A percentile compares a stretch with the other conserved stretches of the same genome.
Evolutionary conservation across 2,797 vertebrate species (phyloP).

Genomic region (Enteromius anoplus): DNA sequence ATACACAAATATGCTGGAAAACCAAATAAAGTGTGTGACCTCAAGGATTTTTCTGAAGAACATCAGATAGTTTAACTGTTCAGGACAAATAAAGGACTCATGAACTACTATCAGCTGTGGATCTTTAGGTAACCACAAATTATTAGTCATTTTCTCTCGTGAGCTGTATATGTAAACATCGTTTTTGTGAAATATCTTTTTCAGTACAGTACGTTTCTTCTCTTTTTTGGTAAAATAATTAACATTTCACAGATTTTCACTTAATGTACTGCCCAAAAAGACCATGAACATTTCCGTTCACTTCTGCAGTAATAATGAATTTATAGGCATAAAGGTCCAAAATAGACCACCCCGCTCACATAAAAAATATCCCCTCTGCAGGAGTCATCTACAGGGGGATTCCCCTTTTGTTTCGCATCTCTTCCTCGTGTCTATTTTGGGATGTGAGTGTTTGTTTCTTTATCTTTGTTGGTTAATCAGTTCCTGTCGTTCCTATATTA

Average conservation of each 20-base stretch:
- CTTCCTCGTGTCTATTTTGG: not conserved
- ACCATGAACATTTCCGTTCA: not conserved
- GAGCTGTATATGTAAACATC: not conserved
- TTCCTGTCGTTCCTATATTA: conserved; percentile 7
- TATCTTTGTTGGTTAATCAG: not conserved
- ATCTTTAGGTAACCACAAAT: not conserved
- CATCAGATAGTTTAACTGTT: not conserved
- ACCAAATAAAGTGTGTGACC: not conserved
- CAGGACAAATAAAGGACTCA: not conserved
- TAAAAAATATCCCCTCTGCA: not conserved
- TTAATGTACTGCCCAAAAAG: not conserved
- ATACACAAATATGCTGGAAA: not conserved
- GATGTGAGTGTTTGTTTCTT: not conserved
- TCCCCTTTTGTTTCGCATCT: not conserved
- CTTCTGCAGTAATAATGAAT: not conserved
- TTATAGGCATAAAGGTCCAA: not conserved
- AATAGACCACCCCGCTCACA: not conserved
- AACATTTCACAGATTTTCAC: not conserved
- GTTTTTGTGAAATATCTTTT: not conserved
- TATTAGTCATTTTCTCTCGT: not conserved
- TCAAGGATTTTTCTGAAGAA: not conserved
- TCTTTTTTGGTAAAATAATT: not conserved
- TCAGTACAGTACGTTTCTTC: too few species aligned
- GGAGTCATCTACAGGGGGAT: not conserved
- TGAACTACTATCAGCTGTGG: not conserved